Evolutionary conservation across 2,888 invertebrate species (phyloP), one percentile per base, ranked within the genome.

Genomic region (Acleris laterana): DNA sequence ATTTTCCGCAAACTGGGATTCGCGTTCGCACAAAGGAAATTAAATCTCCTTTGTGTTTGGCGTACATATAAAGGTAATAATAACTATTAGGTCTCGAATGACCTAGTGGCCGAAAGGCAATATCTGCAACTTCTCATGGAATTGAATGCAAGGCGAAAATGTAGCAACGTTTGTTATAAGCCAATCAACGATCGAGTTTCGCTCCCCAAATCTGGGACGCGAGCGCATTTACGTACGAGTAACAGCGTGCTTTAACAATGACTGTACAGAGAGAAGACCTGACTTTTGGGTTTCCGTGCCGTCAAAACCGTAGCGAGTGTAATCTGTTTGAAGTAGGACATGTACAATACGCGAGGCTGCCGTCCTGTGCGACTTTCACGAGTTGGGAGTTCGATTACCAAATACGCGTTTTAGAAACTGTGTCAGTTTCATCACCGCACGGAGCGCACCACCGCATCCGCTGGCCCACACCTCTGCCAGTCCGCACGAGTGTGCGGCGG

Each of bases 301-400:
- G 87, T 83, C 87, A 86, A 88, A 65, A 88, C 85, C 82, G 84
- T 84, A 84, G 86, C 87, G 85, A 88, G 84, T 79, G 81, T 74
- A 77, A 57, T 76, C 80, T 60, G 53, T 51, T 61, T 61, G 71
- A 89, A 88, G 89, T 90, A 83, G 90, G 87, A 86, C 89, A 83
- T 79, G 80, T 82, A 89, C 88, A 88, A 88, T 88, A 81, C 84
- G 84, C 84, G 87, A 90, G 87, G 85, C 85, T 81, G 80, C 88
- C 84, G 89, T 89, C 90, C 89, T 89, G 88, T 80, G 87, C 87
- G 90, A 91, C 92, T 92, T 93, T 93, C 91, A 90, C 91, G 90
- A 85, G 83, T 85, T 85, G 87, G 85, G 85, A 85, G 85, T 90
- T 88, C 87, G 90, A 92, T 93, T 92, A 91, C 92, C 90, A 92